phyloP scores from a whole-genome alignment of 2,113 vertebrate species.

The Labeo rohita region DNA sequence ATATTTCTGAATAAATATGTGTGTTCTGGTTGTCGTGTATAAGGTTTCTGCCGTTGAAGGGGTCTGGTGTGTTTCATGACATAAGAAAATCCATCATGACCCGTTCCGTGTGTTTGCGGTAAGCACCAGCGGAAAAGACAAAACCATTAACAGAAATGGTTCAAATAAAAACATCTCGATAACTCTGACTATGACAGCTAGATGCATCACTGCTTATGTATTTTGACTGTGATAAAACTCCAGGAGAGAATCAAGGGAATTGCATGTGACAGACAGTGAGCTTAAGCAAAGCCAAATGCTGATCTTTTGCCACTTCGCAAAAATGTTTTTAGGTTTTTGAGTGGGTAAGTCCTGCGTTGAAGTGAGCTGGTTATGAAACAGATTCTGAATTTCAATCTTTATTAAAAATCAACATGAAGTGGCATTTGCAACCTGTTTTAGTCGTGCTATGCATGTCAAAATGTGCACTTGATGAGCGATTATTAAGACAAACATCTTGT shows the following conservation, averaged over 20 bases:
- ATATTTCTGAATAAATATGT: not conserved
- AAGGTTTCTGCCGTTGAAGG: conserved; percentile 58
- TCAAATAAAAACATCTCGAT: conserved; percentile 1
- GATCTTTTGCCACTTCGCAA: conserved; percentile 6
- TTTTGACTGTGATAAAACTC: conserved; percentile 16
- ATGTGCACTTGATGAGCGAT: not conserved
- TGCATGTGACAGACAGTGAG: not conserved
- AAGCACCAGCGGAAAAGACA: conserved; percentile 55
- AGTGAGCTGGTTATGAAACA: not conserved
- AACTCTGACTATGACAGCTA: not conserved
- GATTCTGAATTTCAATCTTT: not conserved
- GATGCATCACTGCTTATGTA: not conserved
- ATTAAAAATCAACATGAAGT: not conserved
- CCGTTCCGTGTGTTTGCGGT: not conserved
- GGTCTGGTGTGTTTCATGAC: conserved; percentile 66
- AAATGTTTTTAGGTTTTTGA: not conserved
- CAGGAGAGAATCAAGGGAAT: conserved; percentile 15
- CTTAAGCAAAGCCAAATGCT: conserved; percentile 15
- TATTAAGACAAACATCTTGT: not conserved
- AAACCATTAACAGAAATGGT: conserved; percentile 12
- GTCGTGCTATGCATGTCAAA: not conserved
- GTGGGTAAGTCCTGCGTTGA: not conserved
- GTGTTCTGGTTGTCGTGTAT: not conserved
- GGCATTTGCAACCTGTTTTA: not conserved
- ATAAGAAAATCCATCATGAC: conserved; percentile 61